phyloP scores from a whole-genome alignment of 2,797 vertebrate genomes.

The Pseudochromis fuscus region DNA sequence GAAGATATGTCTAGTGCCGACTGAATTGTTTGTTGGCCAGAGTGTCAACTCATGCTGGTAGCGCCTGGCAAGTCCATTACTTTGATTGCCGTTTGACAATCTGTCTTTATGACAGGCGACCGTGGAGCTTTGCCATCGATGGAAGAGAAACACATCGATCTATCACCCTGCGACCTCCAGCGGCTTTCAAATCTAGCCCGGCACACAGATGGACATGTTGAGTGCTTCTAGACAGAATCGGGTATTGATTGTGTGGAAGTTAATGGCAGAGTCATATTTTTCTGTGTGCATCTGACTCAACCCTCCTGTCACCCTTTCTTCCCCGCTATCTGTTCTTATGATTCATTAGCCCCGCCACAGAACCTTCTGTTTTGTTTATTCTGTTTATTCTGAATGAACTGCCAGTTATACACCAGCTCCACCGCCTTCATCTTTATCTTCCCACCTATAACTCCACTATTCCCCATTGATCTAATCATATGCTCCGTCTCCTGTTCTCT shows the following conservation, averaged over 20 bases:
- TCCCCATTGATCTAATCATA: constrained; percentile 68
- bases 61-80: constrained; percentile 79
- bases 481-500: constrained; percentile 53
- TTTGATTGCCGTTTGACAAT: constrained; percentile 86
- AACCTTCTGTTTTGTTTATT: constrained; percentile 70
- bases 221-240: constrained; percentile 82
- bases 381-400: constrained; percentile 53
- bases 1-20: constrained; percentile 58
- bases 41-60: constrained; percentile 65
- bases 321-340: constrained; percentile 64
- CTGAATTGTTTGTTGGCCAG: constrained; percentile 69
- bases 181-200: constrained; percentile 80
- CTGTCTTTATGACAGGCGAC: constrained; percentile 86
- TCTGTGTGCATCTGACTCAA: constrained; percentile 66
- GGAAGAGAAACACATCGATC: constrained; percentile 86
- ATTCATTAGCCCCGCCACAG: constrained; percentile 74
- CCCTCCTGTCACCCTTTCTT: constrained; percentile 62
- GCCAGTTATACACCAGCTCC: constrained; percentile 52
- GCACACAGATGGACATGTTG: constrained; percentile 80
- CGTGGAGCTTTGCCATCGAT: constrained; percentile 75
- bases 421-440: constrained; percentile 54
- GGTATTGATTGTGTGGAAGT: constrained; percentile 84
- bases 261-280: constrained; percentile 84
- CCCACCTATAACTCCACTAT: constrained; percentile 53
- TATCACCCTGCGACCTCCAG: constrained; percentile 79